Base-by-base conservation (phyloP, 2,113 vertebrate species). In the Emydura subglobosa region DNA sequence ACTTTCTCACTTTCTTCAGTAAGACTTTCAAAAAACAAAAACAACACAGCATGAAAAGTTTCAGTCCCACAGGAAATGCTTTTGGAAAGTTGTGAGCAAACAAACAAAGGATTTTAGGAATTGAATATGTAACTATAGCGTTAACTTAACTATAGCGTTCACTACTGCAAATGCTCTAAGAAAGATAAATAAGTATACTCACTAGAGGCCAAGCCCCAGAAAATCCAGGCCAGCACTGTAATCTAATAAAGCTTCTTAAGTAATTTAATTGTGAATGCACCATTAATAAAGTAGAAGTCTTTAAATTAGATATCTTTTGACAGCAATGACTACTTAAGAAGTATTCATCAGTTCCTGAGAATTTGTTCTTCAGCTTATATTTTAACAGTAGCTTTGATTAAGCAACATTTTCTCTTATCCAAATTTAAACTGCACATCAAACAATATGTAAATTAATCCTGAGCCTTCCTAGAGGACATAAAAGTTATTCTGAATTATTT, bases 381-480 rank as follows among this genome's bases (percentile, higher is more conserved):
- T 86, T 86, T 93, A 82, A 82, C 79, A 93, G 97, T 83, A 90
- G 93, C 95, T 98, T 98, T 98, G 96, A 98, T 98, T 98, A 97
- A 95, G 97, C 92, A 95, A 97, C 1, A 1, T 92, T 97, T 97
- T 98, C 93, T 97, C 97, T 96, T 96, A 96, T 94, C 92, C 96
- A 19, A 94, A 98, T 98, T 98, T 98, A 98, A 98, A 98, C 95
- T 94, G 96, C 96, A 97, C 94, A 94, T 98, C 98, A 98, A 97
- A 98, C 97, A 97, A 96, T 97, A 98, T 98, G 98, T 96, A 98
- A 98, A 98, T 98, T 96, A 98, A 98, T 97, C 96, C 96, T 82
- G 95, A 98, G 97, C 96, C 96, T 97, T 98, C 97, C 97, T 96
- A 19, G 83, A 98, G 96, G 97, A 98, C 97, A 98, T 98, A 95